Evolutionary conservation across 1,140 invertebrate species (phyloP).

Genomic region (Oryzaephilus surinamensis): DNA sequence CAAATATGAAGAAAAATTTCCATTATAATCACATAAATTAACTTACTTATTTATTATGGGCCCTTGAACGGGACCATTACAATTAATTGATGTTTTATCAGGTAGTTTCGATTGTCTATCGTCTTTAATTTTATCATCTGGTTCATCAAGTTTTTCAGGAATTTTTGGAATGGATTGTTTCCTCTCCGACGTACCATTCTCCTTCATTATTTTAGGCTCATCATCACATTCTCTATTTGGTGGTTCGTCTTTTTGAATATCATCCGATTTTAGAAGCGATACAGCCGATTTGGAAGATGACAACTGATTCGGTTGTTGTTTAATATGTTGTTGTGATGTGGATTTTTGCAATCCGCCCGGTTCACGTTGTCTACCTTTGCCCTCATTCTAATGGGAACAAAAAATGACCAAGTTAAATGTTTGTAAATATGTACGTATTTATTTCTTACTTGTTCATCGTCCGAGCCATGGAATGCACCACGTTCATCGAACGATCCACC

Average conservation of each 20-base stretch:
- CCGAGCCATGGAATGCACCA: constrained; percentile 68
- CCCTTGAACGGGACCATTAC: constrained; percentile 1
- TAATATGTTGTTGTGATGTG: constrained; percentile 34
- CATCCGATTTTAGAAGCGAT: constrained; percentile 18
- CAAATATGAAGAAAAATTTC: too few relatives aligned
- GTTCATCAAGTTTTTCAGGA: constrained; percentile 3
- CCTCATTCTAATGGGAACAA: too few relatives aligned
- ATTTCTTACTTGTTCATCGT: constrained; percentile 39
- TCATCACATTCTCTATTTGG: background rate
- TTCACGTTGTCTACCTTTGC: background rate
- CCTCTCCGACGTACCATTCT: constrained; percentile 2
- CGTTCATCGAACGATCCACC: constrained; percentile 78
- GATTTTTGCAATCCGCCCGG: constrained; percentile 31
- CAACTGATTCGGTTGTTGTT: constrained; percentile 19
- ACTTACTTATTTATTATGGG: constrained; percentile 10
- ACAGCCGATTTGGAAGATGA: constrained; percentile 31
- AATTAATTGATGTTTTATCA: constrained; percentile 7
- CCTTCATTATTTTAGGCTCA: constrained; percentile 1
- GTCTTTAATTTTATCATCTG: constrained; percentile 4
- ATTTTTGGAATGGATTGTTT: constrained; percentile 4
- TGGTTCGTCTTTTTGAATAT: constrained; percentile 5
- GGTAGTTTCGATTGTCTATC: constrained; percentile 14
- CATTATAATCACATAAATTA: too few relatives aligned
- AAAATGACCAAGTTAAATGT: too few relatives aligned
- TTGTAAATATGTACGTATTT: too few relatives aligned